Percentiles rank a stretch among this genome's conserved stretches.
Evolutionary conservation across 1,140 invertebrate species (phyloP).

Genomic region (Conus betulinus): DNA sequence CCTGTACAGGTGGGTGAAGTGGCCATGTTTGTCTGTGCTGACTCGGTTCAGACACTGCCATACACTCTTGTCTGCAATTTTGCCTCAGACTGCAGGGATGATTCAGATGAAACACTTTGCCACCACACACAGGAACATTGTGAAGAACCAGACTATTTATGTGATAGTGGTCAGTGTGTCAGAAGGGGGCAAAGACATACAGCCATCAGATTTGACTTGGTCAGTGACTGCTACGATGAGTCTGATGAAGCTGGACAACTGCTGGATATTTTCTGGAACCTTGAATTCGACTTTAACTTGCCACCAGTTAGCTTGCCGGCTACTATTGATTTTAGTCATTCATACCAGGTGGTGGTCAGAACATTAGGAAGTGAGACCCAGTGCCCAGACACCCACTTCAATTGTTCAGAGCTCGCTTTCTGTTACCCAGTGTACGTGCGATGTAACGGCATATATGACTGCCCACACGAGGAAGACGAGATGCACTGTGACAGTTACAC

Average conservation of each 20-base stretch:
- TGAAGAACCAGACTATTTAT: background rate
- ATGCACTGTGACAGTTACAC: background rate
- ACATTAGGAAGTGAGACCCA: background rate
- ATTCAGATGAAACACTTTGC: background rate
- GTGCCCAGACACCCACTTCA: background rate
- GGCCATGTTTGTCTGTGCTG: background rate
- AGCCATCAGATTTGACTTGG: background rate
- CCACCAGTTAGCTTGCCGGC: background rate
- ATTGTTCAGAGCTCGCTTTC: no score
- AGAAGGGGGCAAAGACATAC: background rate
- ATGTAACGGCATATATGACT: constrained; percentile 24
- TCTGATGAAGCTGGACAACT: background rate
- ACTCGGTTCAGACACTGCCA: background rate
- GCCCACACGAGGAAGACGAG: constrained; percentile 12
- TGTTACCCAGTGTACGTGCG: background rate
- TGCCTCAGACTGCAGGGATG: background rate
- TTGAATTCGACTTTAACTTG: background rate
- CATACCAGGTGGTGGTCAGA: background rate
- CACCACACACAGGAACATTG: background rate
- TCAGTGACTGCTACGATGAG: background rate
- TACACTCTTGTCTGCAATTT: background rate
- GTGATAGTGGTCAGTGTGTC: background rate
- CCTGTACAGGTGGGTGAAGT: background rate
- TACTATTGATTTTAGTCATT: background rate
- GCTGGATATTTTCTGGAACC: background rate